phyloP scores from a whole-genome alignment of 1,140 invertebrate species.

The Rhopalosiphum padi region DNA sequence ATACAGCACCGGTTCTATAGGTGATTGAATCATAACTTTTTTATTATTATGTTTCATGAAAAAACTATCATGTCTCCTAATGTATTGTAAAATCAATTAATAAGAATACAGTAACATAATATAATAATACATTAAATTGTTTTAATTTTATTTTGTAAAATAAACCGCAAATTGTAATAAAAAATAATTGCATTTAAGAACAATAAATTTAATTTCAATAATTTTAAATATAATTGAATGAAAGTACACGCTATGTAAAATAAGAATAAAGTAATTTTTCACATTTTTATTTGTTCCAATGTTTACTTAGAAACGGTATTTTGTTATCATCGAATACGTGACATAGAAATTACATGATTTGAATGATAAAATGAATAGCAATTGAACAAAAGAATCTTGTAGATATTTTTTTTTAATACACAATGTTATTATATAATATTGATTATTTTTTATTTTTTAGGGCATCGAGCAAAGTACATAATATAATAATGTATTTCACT shows the following conservation, averaged over 20 bases:
- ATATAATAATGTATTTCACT: neutral
- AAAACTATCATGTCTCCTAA: neutral
- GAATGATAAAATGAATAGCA: neutral
- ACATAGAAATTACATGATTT: neutral
- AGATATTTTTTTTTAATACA: neutral
- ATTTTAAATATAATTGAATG: neutral
- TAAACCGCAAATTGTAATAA: neutral
- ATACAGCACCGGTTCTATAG: neutral
- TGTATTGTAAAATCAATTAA: neutral
- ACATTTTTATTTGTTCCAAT: neutral
- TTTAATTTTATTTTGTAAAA: neutral
- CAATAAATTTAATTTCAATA: neutral
- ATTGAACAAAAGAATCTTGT: neutral
- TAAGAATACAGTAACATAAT: neutral
- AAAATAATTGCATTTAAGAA: neutral
- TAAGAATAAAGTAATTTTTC: neutral
- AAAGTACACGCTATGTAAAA: neutral
- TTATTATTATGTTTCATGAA: neutral
- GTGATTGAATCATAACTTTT: neutral
- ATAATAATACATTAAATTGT: neutral
- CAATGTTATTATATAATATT: neutral
- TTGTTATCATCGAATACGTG: neutral
- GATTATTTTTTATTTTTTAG: neutral
- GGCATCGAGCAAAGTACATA: neutral
- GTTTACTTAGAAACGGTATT: neutral